Conservation (phyloP, 1,140 invertebrate species). For the Zaprionus camerounensis region DNA sequence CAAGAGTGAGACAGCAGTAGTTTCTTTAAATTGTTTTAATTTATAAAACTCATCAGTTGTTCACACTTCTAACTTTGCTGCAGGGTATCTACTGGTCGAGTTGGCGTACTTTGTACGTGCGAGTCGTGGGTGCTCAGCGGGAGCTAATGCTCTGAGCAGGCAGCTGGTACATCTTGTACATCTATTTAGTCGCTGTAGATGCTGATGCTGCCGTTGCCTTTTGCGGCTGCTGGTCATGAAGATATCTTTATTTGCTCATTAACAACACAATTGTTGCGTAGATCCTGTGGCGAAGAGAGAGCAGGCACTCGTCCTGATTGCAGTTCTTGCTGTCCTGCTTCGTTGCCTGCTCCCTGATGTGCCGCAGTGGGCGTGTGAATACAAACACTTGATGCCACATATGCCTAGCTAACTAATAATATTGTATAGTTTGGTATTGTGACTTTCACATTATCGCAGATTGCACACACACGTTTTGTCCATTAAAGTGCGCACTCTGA, state of each 20-base stretch:
- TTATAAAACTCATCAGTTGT: not conserved
- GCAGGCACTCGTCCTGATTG: conserved; percentile 31
- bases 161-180: conserved; percentile 36
- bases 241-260: conserved; percentile 81
- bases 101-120: not conserved
- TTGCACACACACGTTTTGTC: conserved; percentile 57
- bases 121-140: conserved; percentile 42
- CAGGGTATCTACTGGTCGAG: conserved; percentile 22
- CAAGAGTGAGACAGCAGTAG: too few relatives aligned
- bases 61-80: not conserved
- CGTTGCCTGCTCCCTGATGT: not conserved
- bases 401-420: not conserved
- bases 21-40: too few relatives aligned
- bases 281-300: conserved; percentile 58
- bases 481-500: conserved; percentile 57
- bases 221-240: conserved; percentile 40
- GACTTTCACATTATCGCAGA: conserved; percentile 30
- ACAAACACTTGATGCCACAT: conserved; percentile 46
- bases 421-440: not conserved
- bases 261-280: conserved; percentile 71
- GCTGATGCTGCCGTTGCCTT: conserved; percentile 13
- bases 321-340: not conserved
- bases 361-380: conserved; percentile 65
- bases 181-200: conserved; percentile 50
- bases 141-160: conserved; percentile 43